Evolutionary conservation across 2,888 invertebrate species (phyloP).

Genomic region (Melanophora roralis): DNA sequence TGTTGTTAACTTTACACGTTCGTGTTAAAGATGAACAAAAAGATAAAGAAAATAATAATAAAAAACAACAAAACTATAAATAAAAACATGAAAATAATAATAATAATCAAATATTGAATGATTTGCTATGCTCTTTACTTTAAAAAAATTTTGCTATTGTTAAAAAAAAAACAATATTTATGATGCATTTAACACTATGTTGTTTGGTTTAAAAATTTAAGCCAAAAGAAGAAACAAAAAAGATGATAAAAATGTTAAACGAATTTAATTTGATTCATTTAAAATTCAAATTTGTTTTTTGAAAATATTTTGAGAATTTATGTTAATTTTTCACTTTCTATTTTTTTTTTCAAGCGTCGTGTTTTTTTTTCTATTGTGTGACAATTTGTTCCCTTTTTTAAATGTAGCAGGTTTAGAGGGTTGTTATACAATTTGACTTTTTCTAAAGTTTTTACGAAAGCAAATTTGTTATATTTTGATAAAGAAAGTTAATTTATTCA

Average conservation of each 20-base stretch:
- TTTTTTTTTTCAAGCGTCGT: neutral
- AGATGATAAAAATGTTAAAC: neutral
- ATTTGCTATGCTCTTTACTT: neutral
- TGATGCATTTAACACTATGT: neutral
- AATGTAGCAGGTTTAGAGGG: conserved; percentile 19
- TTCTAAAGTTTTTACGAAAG: conserved; percentile 8
- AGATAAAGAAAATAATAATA: conserved; percentile 11
- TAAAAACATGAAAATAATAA: conserved; percentile 29
- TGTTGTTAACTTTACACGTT: conserved; percentile 50
- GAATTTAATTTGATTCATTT: conserved; percentile 13
- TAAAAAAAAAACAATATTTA: neutral
- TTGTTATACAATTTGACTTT: neutral
- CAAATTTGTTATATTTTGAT: neutral
- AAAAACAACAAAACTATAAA: conserved; percentile 19
- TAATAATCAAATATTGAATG: conserved; percentile 32
- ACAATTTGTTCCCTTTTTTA: conserved; percentile 3
- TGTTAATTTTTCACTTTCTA: conserved; percentile 55
- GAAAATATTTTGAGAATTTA: conserved; percentile 50
- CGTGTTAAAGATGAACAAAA: conserved; percentile 52
- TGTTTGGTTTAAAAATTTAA: neutral
- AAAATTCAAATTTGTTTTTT: conserved; percentile 31
- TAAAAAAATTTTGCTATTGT: neutral
- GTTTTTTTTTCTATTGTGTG: neutral
- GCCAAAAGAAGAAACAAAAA: neutral
- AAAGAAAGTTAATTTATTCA: conserved; percentile 58